Conservation (phyloP, 2,888 invertebrate genomes). For the Celastrina argiolus region DNA sequence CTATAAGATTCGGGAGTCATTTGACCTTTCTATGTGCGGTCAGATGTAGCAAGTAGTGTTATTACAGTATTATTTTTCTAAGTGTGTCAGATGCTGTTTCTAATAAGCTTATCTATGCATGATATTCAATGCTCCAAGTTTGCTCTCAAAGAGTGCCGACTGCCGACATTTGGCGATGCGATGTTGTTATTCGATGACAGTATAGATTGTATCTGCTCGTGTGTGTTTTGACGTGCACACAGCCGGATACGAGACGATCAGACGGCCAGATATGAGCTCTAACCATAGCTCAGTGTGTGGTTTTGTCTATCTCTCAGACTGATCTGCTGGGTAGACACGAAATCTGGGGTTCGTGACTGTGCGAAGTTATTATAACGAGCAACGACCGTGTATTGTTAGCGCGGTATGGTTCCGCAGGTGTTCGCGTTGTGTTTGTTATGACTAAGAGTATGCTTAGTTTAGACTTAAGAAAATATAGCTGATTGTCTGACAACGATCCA, state of each 20-base stretch:
- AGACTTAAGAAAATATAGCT: no score
- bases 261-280: neutral
- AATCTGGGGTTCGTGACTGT: slow-evolving; percentile 10
- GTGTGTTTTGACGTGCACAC: neutral
- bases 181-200: slow-evolving; percentile 7
- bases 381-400: neutral
- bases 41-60: neutral
- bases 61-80: neutral
- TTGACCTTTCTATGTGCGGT: neutral
- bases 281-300: slow-evolving; percentile 6
- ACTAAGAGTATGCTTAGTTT: neutral
- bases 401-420: neutral
- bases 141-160: slow-evolving; percentile 3
- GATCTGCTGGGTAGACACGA: slow-evolving; percentile 5
- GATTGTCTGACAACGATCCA: no score
- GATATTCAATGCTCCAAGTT: neutral
- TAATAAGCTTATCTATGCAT: neutral
- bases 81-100: neutral
- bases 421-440: neutral
- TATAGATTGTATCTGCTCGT: neutral
- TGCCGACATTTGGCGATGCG: slow-evolving; percentile 1
- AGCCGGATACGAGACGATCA: slow-evolving; percentile 6
- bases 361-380: slow-evolving; percentile 1
- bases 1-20: neutral
- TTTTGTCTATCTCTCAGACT: neutral